Percentiles rank a stretch among this genome's conserved stretches.
Conservation (phyloP, 1,140 invertebrate species). For the Physella acuta region DNA sequence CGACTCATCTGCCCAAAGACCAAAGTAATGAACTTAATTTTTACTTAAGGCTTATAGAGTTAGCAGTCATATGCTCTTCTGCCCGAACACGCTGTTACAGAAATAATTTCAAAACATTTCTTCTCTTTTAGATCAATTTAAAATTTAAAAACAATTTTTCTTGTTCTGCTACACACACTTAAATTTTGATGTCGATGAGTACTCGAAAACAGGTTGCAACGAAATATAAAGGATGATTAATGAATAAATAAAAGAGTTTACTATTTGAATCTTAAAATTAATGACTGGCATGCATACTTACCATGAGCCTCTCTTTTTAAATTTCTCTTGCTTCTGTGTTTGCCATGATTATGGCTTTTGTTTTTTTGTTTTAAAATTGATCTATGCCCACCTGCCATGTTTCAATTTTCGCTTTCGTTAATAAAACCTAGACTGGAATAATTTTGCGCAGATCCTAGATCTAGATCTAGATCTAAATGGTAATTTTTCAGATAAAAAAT, state of each 20-base stretch:
- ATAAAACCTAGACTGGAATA: not conserved
- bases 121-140: not conserved
- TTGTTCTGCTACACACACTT: not conserved
- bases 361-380: conserved; percentile 21
- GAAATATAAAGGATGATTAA: not conserved
- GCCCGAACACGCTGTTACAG: too few relatives aligned
- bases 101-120: not conserved
- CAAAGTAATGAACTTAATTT: too few relatives aligned
- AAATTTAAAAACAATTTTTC: not conserved
- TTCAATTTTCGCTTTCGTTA: not conserved
- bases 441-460: not conserved
- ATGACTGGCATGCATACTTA: not conserved
- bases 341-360: conserved; percentile 20
- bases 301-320: conserved; percentile 18
- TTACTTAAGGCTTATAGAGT: too few relatives aligned
- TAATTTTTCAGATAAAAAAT: not conserved
- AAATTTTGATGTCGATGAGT: not conserved
- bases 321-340: conserved; percentile 24
- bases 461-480: not conserved
- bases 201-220: not conserved
- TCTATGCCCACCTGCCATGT: conserved; percentile 21
- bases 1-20: too few relatives aligned
- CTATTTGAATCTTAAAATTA: not conserved
- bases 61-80: too few relatives aligned
- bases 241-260: too few relatives aligned